Conservation (phyloP, 2,797 vertebrate genomes). For the Petrocephalus schoutedeni region DNA sequence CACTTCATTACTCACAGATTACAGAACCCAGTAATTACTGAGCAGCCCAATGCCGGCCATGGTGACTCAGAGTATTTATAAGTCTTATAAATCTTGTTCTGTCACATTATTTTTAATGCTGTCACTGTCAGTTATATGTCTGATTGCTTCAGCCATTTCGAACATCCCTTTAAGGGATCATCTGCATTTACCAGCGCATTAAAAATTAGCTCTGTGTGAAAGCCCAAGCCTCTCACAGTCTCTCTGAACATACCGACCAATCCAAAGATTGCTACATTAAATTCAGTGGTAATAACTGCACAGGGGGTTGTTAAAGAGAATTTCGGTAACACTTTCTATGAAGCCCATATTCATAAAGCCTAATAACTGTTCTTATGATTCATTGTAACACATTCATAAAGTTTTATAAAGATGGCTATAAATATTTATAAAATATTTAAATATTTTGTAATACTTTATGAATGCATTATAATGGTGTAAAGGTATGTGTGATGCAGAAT, state of each 20-base stretch:
- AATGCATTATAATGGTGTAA: no score
- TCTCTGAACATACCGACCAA: not conserved
- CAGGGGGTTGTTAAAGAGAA: not conserved
- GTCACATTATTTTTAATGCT: not conserved
- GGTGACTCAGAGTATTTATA: not conserved
- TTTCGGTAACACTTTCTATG: not conserved
- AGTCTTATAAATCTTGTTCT: slow-evolving; percentile 1
- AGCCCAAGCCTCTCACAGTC: not conserved
- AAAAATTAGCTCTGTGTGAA: not conserved
- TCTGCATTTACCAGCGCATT: not conserved
- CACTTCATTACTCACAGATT: not conserved
- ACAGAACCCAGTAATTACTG: slow-evolving; percentile 1
- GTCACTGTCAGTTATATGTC: not conserved
- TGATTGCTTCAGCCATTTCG: not conserved
- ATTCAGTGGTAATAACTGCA: not conserved
- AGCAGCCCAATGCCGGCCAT: not conserved
- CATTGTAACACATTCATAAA: no score
- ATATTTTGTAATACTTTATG: no score
- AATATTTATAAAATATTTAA: no score
- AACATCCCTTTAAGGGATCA: not conserved
- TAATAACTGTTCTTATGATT: no score
- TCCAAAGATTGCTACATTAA: not conserved
- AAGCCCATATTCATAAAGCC: no score
- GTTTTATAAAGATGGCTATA: no score
- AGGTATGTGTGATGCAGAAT: no score